Evolutionary conservation across 1,140 invertebrate genomes (phyloP).

Genomic region (Drosophila neocordata): DNA sequence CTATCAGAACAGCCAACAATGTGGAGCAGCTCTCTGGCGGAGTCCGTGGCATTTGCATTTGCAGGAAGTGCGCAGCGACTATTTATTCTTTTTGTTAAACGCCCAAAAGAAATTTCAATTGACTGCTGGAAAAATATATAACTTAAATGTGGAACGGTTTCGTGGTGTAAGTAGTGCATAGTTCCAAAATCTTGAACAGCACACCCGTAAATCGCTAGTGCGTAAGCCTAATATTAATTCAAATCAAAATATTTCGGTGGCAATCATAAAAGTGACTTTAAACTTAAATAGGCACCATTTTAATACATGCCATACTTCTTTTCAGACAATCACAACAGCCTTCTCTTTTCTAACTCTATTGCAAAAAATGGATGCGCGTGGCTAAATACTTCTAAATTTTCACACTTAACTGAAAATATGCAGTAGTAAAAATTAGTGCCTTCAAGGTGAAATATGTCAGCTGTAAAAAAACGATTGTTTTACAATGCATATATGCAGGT

Average conservation of each 20-base stretch:
- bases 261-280: no score
- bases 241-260: no score
- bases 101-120: conserved; percentile 53
- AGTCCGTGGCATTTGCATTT: conserved; percentile 75
- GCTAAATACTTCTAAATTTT: conserved; percentile 32
- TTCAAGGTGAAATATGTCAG: conserved; percentile 36
- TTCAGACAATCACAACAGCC: conserved; percentile 74
- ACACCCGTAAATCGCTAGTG: no score
- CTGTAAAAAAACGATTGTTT: conserved; percentile 13
- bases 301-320: no score
- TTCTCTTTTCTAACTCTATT: conserved; percentile 76
- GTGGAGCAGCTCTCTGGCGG: conserved; percentile 67
- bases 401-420: conserved; percentile 6
- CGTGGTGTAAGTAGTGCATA: conserved; percentile 47
- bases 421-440: neutral
- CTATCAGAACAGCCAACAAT: conserved; percentile 71
- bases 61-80: conserved; percentile 58
- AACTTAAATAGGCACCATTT: no score
- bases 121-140: conserved; percentile 72
- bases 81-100: conserved; percentile 67
- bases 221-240: no score
- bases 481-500: neutral
- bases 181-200: no score
- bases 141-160: conserved; percentile 70
- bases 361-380: conserved; percentile 68